Base-by-base conservation (phyloP, 2,113 vertebrate genomes). In the Peucedramus taeniatus region DNA sequence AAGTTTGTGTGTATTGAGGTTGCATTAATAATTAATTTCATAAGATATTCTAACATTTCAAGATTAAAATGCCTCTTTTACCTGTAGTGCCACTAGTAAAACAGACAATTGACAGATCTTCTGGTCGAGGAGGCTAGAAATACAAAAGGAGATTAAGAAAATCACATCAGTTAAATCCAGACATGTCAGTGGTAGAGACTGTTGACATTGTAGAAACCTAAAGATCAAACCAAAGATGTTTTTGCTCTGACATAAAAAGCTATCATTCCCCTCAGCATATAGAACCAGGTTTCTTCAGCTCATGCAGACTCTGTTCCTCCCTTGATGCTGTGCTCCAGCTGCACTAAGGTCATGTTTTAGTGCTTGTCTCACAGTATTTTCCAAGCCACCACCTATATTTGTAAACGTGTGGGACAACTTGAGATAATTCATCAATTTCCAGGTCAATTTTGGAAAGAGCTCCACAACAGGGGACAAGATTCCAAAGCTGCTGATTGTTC, bases 51-150 rank as follows among this genome's bases (percentile, higher is more conserved):
- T 61, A 77, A 76, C 7, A 72, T 57, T 39, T 81, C 9, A 2
- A 31, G 26, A 59, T 56, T 54, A 91, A 92, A 84, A 35, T 22
- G 17, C 31, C 39, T 71, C 11, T 87, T 59, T 98, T 98, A 98
- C 99, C 99, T 99, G 99, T 99, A 27, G 99, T 99, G 85, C 99
- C 99, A 39, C 99, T 99, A 56, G 99, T 99, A 91, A 99, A 99
- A 96, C 99, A 99, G 70, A 99, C 99, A 84, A 99, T 99, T 24
- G 99, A 99, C 37, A 99, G 98, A 94, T 99, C 99, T 49, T 99
- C 98, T 37, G 99, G 99, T 57, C 96, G 97, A 21, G 99, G 99
- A 72, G 99, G 99, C 99, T 99, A 94, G 63, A 94, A 93, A 95
- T 12, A 66, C 69, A 94, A 69, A 94, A 70, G 56, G 9, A 97